Percentiles rank a stretch among this genome's conserved stretches.
These are phyloP conservation scores for Podiceps cristatus DNA, from an alignment of 2,113 vertebrate species.

Conservation along the genomic window DNA sequence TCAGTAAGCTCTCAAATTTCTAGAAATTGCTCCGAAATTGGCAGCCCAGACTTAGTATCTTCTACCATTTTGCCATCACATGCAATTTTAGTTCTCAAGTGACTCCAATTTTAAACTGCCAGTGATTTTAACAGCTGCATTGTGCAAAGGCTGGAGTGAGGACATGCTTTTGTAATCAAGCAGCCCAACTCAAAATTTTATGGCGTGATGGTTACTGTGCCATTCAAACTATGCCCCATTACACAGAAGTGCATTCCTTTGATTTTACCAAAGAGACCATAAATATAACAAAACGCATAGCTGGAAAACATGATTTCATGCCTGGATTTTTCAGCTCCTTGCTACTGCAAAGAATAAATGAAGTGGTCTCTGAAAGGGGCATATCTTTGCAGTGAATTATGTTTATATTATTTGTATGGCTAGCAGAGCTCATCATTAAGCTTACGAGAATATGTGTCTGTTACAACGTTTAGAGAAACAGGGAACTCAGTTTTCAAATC, in stretches of 20 bases:
- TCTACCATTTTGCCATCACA: slow-evolving; percentile 40
- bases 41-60: slow-evolving; percentile 11
- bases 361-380: slow-evolving; percentile 20
- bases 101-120: slow-evolving; percentile 32
- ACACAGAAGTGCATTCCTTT: slow-evolving; percentile 54
- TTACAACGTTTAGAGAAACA: background rate
- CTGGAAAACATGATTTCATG: slow-evolving; percentile 61
- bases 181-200: slow-evolving; percentile 15
- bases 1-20: background rate
- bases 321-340: slow-evolving; percentile 42
- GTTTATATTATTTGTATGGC: background rate
- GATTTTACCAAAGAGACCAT: slow-evolving; percentile 62
- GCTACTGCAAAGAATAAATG: slow-evolving; percentile 23
- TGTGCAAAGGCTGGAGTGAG: background rate
- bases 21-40: slow-evolving; percentile 45
- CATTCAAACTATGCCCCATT: slow-evolving; percentile 43
- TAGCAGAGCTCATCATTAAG: slow-evolving; percentile 11
- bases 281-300: slow-evolving; percentile 47
- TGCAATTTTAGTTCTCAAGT: slow-evolving; percentile 12
- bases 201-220: slow-evolving; percentile 16
- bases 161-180: slow-evolving; percentile 57
- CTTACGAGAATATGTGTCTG: background rate
- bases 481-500: background rate
- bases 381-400: background rate
- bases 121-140: slow-evolving; percentile 60